These are phyloP conservation scores for Gallinago paraguaiae DNA, from an alignment of 2,113 vertebrate genomes.

Conservation along the genomic window DNA sequence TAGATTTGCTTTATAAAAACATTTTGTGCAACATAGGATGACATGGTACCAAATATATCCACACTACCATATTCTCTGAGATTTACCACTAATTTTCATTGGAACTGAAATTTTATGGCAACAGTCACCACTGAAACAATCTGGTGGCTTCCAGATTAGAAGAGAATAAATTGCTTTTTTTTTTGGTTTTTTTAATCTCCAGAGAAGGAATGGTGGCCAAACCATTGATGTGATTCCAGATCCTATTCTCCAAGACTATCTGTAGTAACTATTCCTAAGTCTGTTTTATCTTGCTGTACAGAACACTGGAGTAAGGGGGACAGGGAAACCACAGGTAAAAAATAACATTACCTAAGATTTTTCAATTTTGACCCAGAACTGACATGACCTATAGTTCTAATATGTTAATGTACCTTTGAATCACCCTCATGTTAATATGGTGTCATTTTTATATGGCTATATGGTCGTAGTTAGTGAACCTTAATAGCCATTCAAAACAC, in stretches of 20 bases:
- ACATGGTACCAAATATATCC: background rate
- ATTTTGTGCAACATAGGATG: accelerated
- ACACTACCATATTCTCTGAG: background rate
- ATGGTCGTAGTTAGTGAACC: background rate
- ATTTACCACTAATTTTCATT: background rate
- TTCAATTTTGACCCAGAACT: background rate
- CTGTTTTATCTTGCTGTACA: background rate
- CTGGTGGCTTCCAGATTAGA: background rate
- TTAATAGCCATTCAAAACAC: background rate
- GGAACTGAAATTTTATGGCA: background rate
- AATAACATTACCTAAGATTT: background rate
- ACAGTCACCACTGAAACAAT: background rate
- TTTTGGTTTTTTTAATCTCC: background rate
- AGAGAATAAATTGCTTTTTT: background rate
- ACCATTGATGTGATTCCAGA: background rate
- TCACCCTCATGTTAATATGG: background rate
- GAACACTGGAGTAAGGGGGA: background rate
- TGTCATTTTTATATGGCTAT: background rate
- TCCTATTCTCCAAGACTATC: background rate
- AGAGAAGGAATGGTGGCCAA: background rate
- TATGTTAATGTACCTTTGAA: background rate
- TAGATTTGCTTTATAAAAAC: background rate
- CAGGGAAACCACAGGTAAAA: background rate
- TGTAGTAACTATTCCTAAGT: background rate
- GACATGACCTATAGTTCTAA: background rate